phyloP scores from a whole-genome alignment of 2,797 vertebrate genomes.

The Clarias laeviceps region DNA sequence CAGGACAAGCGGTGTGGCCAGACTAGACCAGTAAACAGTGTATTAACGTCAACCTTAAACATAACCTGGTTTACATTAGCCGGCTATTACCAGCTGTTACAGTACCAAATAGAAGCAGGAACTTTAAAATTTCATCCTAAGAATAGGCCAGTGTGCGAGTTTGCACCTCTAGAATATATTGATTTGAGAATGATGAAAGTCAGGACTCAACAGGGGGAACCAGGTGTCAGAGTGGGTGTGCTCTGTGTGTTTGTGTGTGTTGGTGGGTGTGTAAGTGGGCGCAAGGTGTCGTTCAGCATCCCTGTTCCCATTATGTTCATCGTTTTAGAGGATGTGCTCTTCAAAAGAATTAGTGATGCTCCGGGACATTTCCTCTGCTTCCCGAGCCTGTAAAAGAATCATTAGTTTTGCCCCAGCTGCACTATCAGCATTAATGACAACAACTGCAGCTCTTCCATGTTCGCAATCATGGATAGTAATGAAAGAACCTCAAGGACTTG shows the following conservation, averaged over 20 bases:
- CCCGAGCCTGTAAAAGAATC: conserved; percentile 55
- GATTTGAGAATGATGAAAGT: not conserved
- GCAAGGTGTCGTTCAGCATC: conserved; percentile 47
- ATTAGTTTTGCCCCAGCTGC: conserved; percentile 66
- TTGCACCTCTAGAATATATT: not conserved
- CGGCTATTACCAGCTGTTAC: too few relatives aligned
- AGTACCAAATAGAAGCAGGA: not conserved
- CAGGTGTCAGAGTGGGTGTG: not conserved
- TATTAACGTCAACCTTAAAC: not conserved
- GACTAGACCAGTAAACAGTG: not conserved
- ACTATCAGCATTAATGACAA: conserved; percentile 62
- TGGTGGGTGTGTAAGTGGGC: not conserved
- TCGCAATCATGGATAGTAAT: conserved; percentile 54
- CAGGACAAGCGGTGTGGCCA: not conserved
- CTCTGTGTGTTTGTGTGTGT: not conserved
- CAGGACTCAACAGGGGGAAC: not conserved
- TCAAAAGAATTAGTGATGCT: conserved; percentile 56
- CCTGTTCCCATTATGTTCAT: conserved; percentile 50
- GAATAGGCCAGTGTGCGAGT: not conserved
- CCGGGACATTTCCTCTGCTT: conserved; percentile 50
- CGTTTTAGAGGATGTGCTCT: conserved; percentile 55
- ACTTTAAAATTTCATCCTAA: not conserved
- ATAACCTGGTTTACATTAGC: not conserved
- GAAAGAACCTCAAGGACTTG: conserved; percentile 44
- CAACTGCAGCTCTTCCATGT: conserved; percentile 54